phyloP scores from a whole-genome alignment of 2,888 invertebrate genomes.

The Mythimna albipuncta region DNA sequence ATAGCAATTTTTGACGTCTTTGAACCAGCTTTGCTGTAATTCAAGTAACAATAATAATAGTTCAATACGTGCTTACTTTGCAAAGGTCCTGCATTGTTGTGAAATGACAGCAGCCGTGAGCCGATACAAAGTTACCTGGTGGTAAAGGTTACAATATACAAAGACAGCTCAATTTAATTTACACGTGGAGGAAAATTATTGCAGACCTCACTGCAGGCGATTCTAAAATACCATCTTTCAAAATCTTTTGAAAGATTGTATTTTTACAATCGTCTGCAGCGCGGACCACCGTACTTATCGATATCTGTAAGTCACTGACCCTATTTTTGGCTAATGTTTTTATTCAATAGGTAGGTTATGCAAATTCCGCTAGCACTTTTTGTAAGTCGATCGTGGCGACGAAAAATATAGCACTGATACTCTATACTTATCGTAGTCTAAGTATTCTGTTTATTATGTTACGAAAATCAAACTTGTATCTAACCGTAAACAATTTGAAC shows the following conservation, averaged over 20 bases:
- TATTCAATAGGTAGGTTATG: not conserved
- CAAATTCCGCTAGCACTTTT: not conserved
- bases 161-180: slow-evolving; percentile 34
- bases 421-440: too few relatives aligned
- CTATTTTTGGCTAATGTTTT: slow-evolving; percentile 2
- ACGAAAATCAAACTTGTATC: not conserved
- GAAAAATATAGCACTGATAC: too few relatives aligned
- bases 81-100: slow-evolving; percentile 44
- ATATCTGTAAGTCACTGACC: slow-evolving; percentile 8
- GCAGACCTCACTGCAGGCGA: not conserved
- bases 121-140: not conserved
- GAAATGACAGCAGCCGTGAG: slow-evolving; percentile 21
- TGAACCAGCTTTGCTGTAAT: not conserved
- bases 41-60: slow-evolving; percentile 9
- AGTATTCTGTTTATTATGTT: not conserved
- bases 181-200: slow-evolving; percentile 18
- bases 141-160: slow-evolving; percentile 41
- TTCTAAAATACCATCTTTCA: not conserved
- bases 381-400: too few relatives aligned
- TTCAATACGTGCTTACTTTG: slow-evolving; percentile 36
- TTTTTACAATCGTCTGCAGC: too few relatives aligned
- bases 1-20: not conserved
- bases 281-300: not conserved
- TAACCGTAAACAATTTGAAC: not conserved
- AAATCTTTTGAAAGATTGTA: not conserved